Percentiles rank a stretch among this genome's conserved stretches.
These are phyloP conservation scores for Callocephalon fimbriatum DNA, from an alignment of 2,113 vertebrate species.

Conservation along the genomic window DNA sequence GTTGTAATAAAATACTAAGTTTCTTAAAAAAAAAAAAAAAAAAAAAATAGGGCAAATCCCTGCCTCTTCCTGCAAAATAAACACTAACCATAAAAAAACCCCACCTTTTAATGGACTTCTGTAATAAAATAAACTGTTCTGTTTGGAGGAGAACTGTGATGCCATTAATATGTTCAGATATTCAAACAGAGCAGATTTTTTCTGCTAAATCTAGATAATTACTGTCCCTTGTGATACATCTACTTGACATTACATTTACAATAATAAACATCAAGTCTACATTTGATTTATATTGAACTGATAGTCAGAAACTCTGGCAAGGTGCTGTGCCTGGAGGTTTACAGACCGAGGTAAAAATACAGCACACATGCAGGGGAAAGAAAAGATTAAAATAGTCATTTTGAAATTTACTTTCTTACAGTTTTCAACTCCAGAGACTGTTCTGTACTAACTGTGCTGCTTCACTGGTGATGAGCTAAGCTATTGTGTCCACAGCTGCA, in stretches of 20 bases:
- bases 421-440: neutral
- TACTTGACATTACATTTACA: neutral
- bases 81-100: neutral
- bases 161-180: neutral
- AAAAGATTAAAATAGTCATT: neutral
- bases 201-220: neutral
- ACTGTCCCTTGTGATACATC: neutral
- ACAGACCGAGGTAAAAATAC: neutral
- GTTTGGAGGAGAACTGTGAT: neutral
- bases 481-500: neutral
- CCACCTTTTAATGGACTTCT: neutral
- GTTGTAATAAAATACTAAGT: neutral
- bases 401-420: neutral
- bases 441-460: neutral
- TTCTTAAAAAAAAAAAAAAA: neutral
- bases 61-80: neutral
- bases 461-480: neutral
- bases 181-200: neutral
- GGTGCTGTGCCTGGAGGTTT: neutral
- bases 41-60: accelerated
- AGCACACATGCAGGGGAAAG: neutral
- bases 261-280: neutral
- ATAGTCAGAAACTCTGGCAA: neutral
- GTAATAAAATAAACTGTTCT: neutral
- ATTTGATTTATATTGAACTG: neutral